Evolutionary conservation across 2,797 vertebrate genomes (phyloP).

Genomic region (Sebastes kiyomatsui): DNA sequence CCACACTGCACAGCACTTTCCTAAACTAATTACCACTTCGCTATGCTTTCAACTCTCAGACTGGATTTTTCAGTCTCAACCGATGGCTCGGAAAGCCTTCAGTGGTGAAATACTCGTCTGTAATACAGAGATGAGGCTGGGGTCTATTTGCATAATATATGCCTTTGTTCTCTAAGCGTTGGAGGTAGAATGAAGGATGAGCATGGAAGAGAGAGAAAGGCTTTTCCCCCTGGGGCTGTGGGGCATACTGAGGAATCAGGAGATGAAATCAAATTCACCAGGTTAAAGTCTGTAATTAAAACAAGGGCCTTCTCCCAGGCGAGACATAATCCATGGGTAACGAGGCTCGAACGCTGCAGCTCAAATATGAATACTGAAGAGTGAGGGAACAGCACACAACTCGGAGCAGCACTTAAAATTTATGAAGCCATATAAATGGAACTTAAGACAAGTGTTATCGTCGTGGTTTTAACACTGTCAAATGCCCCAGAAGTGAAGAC

Average conservation of each 20-base stretch:
- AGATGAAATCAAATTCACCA: conserved; percentile 76
- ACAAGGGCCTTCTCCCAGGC: conserved; percentile 59
- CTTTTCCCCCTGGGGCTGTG: conserved; percentile 22
- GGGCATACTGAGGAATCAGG: conserved; percentile 47
- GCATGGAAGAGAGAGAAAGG: conserved; percentile 35
- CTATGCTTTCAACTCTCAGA: conserved; percentile 39
- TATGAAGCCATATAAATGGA: conserved; percentile 66
- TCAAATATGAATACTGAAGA: conserved; percentile 69
- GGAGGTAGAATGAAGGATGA: conserved; percentile 57
- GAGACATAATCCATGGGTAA: conserved; percentile 72
- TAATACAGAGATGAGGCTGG: conserved; percentile 34
- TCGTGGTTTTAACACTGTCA: conserved; percentile 55
- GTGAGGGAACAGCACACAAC: conserved; percentile 36
- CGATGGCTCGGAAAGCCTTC: conserved; percentile 14
- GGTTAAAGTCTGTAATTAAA: conserved; percentile 81
- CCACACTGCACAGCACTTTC: conserved; percentile 19
- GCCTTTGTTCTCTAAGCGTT: conserved; percentile 69
- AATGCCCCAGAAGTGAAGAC: conserved; percentile 53
- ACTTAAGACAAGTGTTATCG: conserved; percentile 69
- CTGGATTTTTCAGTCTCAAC: conserved; percentile 39
- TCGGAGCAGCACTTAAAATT: conserved; percentile 66
- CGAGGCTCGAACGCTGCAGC: conserved; percentile 52
- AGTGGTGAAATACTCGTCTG: conserved; percentile 37
- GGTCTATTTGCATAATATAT: conserved; percentile 77
- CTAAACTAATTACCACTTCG: conserved; percentile 44